Base-by-base conservation (phyloP, 37 sponge, comb jelly and placozoan species). In the Crambe crambe region DNA sequence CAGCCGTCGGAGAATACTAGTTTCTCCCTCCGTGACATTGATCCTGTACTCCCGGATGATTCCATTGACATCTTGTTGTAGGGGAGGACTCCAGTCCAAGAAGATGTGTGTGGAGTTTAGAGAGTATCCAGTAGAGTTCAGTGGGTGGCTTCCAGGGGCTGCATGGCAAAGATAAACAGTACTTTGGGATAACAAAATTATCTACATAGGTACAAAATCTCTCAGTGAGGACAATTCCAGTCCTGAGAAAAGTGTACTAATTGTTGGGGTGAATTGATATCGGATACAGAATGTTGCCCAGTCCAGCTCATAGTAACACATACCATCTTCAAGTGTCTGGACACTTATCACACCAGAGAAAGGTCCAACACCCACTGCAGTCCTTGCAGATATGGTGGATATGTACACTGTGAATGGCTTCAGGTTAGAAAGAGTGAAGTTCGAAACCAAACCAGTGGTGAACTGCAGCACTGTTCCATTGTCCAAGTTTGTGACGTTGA, bases 301-400 rank as follows among this genome's bases (percentile, higher is more conserved):
- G n/a, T 61, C 6, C 15, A 47, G 51, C 10, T 47, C 26, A 39
- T 6, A 47, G 51, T 25, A n/a, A 21, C 61, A 26, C 77, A 69
- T 56, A 84, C 85, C 77, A 76, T 76, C 85, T 77, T 84, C 85
- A 17, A 37, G 59, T 51, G 85, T 84, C 4, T 34, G 37, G 0
- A 77, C 23, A 29, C 57, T 75, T 31, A 77, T 5, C 56, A 71
- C 72, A 29, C 26, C 56, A 31, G 59, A 69, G 61, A 59, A 70
- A 20, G 85, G 85, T 37, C 85, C 85, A 36, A 56, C 8, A 18
- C 85, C 85, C 20, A 77, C 58, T 2, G 17, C 27, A 2, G 85
- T 77, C 18, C 58, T 70, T 0, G 85, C 85, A 58, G 85, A 72
- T 40, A 84, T 70, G 56, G 72, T 38, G 40, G 54, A 70, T 2